Evolutionary conservation across 1,140 invertebrate species (phyloP), one percentile per base, ranked within the genome.

Genomic region (Brachionus paranguensis): DNA sequence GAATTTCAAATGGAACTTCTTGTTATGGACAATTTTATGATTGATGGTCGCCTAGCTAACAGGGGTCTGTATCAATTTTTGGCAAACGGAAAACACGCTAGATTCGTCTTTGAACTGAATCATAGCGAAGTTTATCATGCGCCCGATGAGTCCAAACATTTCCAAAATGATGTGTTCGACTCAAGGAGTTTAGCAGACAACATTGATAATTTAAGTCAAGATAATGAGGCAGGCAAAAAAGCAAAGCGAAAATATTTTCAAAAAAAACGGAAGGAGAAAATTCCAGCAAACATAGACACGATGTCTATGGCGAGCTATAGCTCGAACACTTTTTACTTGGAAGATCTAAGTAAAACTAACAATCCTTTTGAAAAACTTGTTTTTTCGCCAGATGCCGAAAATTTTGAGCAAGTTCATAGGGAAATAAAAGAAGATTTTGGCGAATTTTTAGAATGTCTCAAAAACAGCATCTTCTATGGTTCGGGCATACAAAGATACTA

Each of bases 11-110:
- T 72, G 68, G 68, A 72, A 41, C 17, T 72, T 8, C 37, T 72
- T n/a, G 68, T 72, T 0, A 72, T 72, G 29, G 68, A 72, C 68
- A 72, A 72, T 7, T 72, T 72, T 72, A 6, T 72, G n/a, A 41
- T 72, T 20, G 41, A 72, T 72, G 68, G 68, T 45, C 10, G 37
- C 3, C 37, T 72, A 2, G 20, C 5, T 0, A n/a, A 72, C 17
- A 11, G 68, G 17, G 68, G 68, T 72, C 37, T 72, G 3, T 72
- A 41, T 17, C 68, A 72, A 72, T 72, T n/a, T 72, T 72, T 72
- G 37, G 68, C 68, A 3, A 72, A n/a, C 41, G 68, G 68, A 14
- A 72, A 72, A 43, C 68, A 72, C 33, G 68, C 29, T n/a, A 72
- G 20, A 1, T 72, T 72, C n/a, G 8, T 3, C 17, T 41, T n/a